A percentile compares a stretch with the other conserved stretches of the same genome.
Conservation (phyloP, 1,140 invertebrate genomes). For the Argopecten irradians region DNA sequence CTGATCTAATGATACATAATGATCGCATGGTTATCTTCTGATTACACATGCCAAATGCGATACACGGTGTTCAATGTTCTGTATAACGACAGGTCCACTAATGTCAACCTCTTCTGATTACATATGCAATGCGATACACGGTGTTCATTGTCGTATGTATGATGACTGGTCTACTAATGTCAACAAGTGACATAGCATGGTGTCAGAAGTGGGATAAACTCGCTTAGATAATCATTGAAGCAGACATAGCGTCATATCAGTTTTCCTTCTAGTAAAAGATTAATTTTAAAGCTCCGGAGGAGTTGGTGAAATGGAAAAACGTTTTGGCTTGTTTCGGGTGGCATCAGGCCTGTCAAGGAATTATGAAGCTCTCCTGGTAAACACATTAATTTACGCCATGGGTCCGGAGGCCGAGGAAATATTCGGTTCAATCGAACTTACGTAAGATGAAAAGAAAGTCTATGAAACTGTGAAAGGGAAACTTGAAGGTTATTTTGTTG, state of each 20-base stretch:
- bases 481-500: background rate
- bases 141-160: no score
- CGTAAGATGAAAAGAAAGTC: background rate
- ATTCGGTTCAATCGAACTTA: slow-evolving; percentile 16
- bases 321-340: slow-evolving; percentile 32
- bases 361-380: slow-evolving; percentile 26
- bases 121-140: no score
- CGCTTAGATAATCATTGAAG: background rate
- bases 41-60: no score
- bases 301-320: slow-evolving; percentile 33
- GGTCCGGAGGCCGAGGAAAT: slow-evolving; percentile 33
- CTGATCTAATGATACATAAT: no score
- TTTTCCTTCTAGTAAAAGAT: slow-evolving; percentile 25
- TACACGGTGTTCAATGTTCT: no score
- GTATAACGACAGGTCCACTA: no score
- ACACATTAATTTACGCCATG: slow-evolving; percentile 34
- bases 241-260: slow-evolving; percentile 35
- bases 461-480: background rate
- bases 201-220: background rate
- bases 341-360: slow-evolving; percentile 5
- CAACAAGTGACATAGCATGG: background rate
- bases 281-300: slow-evolving; percentile 34
- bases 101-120: no score
- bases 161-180: background rate
- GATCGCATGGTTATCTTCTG: background rate